Evolutionary conservation across 2,113 vertebrate species (phyloP).

Genomic region (Rhegmatorhina hoffmannsi): DNA sequence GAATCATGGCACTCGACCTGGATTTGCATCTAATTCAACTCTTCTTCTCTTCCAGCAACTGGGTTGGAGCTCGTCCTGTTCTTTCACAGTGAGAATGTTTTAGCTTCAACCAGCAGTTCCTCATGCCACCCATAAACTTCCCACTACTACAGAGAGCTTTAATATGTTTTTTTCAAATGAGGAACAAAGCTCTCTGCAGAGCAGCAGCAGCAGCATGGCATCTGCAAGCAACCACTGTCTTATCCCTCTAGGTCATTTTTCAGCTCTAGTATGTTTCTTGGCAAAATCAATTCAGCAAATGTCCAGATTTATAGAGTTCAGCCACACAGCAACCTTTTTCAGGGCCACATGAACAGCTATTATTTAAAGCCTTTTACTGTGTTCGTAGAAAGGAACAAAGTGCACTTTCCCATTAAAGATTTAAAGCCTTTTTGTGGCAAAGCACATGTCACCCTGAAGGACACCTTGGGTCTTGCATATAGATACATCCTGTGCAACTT

Average conservation of each 20-base stretch:
- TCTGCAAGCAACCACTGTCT: constrained; percentile 26
- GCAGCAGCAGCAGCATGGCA: background rate
- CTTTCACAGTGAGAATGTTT: background rate
- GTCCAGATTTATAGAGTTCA: constrained; percentile 70
- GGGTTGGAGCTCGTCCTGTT: background rate
- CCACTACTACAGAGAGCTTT: background rate
- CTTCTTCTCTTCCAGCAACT: background rate
- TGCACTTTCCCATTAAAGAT: constrained; percentile 62
- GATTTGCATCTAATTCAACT: background rate
- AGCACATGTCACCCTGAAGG: constrained; percentile 57
- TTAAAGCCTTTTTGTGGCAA: constrained; percentile 58
- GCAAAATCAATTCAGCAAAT: constrained; percentile 67
- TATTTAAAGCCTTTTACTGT: constrained; percentile 69
- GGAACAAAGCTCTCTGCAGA: constrained; percentile 1
- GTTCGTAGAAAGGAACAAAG: constrained; percentile 46
- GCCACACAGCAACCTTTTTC: constrained; percentile 56
- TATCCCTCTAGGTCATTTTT: constrained; percentile 48
- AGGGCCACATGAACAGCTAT: constrained; percentile 59
- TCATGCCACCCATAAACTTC: background rate
- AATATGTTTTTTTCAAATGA: background rate
- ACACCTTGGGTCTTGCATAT: constrained; percentile 57
- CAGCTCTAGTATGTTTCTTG: constrained; percentile 44
- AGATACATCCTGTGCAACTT: constrained; percentile 37
- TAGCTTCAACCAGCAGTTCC: background rate
- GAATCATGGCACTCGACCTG: background rate